Evolutionary conservation across 2,888 invertebrate genomes (phyloP).

Genomic region (Celastrina argiolus): DNA sequence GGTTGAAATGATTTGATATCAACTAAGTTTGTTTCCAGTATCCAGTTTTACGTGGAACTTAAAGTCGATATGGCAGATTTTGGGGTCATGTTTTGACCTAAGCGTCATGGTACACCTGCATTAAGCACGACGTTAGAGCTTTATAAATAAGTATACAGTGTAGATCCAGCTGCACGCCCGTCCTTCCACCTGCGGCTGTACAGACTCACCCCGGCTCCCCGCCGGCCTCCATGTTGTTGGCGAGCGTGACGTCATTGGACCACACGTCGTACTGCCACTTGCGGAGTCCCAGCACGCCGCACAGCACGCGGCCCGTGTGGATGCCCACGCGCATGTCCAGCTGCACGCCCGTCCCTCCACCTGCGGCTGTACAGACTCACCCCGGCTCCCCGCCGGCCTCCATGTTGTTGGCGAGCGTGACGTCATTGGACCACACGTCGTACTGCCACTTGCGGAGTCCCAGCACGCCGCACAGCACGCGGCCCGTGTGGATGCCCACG

Average conservation of each 20-base stretch:
- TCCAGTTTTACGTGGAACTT: no score
- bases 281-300: constrained; percentile 91
- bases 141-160: no score
- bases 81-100: constrained; percentile 21
- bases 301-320: constrained; percentile 92
- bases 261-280: constrained; percentile 98
- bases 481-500: constrained; percentile 94
- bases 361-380: no score
- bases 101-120: background rate
- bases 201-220: constrained; percentile 92
- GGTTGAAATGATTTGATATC: no score
- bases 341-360: no score
- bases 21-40: no score
- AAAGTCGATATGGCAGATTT: background rate
- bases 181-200: no score
- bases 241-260: constrained; percentile 94
- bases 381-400: constrained; percentile 94
- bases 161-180: no score
- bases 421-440: constrained; percentile 96
- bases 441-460: constrained; percentile 95
- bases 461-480: constrained; percentile 92
- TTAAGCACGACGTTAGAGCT: background rate
- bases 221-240: constrained; percentile 93
- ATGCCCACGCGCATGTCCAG: constrained; percentile 96
- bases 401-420: constrained; percentile 93